Percentiles rank a stretch among this genome's conserved stretches.
phyloP scores from a whole-genome alignment of 2,113 vertebrate genomes.

The Nymphicus hollandicus region DNA sequence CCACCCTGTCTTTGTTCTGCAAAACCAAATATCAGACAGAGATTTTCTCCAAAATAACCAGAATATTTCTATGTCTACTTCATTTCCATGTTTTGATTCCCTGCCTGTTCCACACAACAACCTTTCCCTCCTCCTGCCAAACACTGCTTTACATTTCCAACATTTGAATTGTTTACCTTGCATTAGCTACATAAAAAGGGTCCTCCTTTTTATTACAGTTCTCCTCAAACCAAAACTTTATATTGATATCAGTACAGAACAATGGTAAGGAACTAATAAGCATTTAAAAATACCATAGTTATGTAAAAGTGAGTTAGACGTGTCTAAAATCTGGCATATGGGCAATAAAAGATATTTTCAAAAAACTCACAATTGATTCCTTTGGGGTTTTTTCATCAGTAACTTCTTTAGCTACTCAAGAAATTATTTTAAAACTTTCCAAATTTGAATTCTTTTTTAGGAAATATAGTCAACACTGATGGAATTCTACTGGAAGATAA shows the following conservation, averaged over 20 bases:
- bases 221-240: not conserved
- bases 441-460: not conserved
- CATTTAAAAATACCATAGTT: not conserved
- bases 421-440: not conserved
- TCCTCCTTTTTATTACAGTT: not conserved
- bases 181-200: not conserved
- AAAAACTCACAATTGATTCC: not conserved
- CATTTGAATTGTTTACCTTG: not conserved
- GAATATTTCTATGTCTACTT: not conserved
- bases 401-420: not conserved
- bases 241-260: not conserved
- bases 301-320: not conserved
- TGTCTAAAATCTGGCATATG: not conserved
- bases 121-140: not conserved
- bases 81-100: constrained; percentile 5
- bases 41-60: constrained; percentile 13
- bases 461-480: not conserved
- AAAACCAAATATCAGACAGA: constrained; percentile 1
- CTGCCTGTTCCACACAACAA: not conserved
- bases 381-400: not conserved
- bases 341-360: not conserved
- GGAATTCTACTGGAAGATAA: not conserved
- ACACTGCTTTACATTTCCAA: not conserved
- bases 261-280: not conserved
- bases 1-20: constrained; percentile 5